These are phyloP conservation scores for Echiichthys vipera DNA, from an alignment of 2,797 vertebrate genomes.

Conservation along the genomic window DNA sequence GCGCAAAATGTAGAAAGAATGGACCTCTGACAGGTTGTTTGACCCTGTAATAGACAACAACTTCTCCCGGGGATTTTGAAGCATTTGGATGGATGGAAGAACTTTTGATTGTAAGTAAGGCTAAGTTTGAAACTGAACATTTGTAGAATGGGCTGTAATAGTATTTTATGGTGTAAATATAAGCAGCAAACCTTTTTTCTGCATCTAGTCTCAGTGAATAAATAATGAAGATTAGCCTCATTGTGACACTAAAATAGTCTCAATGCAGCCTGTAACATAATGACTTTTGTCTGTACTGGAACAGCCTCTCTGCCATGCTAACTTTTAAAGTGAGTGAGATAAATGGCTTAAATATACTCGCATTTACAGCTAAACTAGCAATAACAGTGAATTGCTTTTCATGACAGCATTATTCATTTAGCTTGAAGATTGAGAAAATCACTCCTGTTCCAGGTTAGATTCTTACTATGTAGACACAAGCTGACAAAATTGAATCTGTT, in stretches of 20 bases:
- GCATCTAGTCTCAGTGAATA: not conserved
- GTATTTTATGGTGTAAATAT: not conserved
- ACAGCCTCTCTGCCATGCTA: not conserved
- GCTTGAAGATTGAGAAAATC: conserved; percentile 30
- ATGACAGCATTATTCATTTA: conserved; percentile 47
- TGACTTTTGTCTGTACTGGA: not conserved
- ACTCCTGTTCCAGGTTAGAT: conserved; percentile 33
- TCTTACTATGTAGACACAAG: conserved; percentile 19
- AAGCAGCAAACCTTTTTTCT: not conserved
- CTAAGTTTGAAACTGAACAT: not conserved
- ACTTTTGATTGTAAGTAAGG: not conserved
- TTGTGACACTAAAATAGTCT: not conserved
- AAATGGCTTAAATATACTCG: conserved; percentile 17
- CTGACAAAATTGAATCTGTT: conserved; percentile 35
- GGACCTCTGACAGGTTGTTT: conserved; percentile 10
- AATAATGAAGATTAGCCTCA: not conserved
- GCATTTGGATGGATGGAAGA: not conserved
- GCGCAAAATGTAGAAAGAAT: not conserved
- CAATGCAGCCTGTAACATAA: not conserved
- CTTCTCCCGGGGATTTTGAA: not conserved
- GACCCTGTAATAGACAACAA: not conserved
- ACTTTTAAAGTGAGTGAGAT: conserved; percentile 16
- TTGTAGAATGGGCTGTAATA: not conserved
- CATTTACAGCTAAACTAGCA: conserved; percentile 29
- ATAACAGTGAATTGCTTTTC: conserved; percentile 33